These are phyloP conservation scores for Samia ricini DNA, from an alignment of 1,140 invertebrate species.

Conservation along the genomic window DNA sequence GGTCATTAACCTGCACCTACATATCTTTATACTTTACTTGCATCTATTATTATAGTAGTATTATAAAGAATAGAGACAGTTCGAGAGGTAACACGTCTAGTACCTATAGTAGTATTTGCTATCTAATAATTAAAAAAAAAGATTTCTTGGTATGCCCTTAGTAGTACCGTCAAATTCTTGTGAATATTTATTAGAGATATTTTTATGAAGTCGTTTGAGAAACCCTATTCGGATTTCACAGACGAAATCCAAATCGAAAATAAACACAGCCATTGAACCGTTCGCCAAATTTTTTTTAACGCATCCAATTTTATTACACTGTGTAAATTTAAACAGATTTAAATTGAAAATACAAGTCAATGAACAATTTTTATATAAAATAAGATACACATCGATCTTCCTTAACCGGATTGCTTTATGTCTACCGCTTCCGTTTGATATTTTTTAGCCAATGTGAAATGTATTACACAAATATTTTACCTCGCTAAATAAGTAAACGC, in stretches of 20 bases:
- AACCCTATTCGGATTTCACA: too few species aligned
- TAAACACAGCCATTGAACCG: not conserved
- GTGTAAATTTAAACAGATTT: not conserved
- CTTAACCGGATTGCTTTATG: not conserved
- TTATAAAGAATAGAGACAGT: too few species aligned
- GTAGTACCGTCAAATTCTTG: not conserved
- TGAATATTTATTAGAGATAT: not conserved
- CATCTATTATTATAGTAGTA: too few species aligned
- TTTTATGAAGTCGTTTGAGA: not conserved
- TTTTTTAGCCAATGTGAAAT: not conserved
- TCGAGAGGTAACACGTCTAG: too few species aligned
- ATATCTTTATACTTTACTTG: too few species aligned
- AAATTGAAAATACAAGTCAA: not conserved
- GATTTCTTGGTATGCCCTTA: not conserved
- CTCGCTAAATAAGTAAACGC: not conserved
- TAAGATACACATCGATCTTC: not conserved
- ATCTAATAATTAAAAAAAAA: too few species aligned
- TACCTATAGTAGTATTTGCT: too few species aligned
- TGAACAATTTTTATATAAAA: not conserved
- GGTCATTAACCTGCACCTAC: too few species aligned
- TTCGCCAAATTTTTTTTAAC: not conserved
- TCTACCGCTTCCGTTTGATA: not conserved
- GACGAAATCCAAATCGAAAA: not conserved
- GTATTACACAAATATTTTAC: conserved; percentile 1
- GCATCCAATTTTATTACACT: not conserved